Conservation (phyloP, 1,140 invertebrate genomes). For the Solen grandis region DNA sequence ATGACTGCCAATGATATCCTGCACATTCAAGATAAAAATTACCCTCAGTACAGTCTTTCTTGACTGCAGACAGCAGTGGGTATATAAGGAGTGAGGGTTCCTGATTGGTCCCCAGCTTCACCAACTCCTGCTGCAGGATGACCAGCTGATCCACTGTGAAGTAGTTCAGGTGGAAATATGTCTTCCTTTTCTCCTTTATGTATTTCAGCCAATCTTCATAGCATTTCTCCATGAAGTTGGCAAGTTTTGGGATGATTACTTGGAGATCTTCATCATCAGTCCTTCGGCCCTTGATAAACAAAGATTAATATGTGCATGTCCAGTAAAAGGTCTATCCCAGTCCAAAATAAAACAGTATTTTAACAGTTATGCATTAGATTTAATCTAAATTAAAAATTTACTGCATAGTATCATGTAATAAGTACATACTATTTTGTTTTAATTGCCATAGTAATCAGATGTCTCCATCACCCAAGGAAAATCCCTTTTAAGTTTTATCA, state of each 20-base stretch:
- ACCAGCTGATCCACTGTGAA: constrained; percentile 77
- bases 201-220: constrained; percentile 72
- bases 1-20: neutral
- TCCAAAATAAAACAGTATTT: too few relatives aligned
- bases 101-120: constrained; percentile 57
- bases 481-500: too few relatives aligned
- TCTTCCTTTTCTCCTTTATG: constrained; percentile 65
- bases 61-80: constrained; percentile 65
- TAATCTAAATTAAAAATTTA: too few relatives aligned
- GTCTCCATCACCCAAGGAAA: too few relatives aligned
- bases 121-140: constrained; percentile 71
- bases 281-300: constrained; percentile 23
- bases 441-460: too few relatives aligned
- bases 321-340: too few relatives aligned
- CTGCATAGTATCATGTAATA: too few relatives aligned
- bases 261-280: constrained; percentile 27
- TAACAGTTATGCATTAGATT: too few relatives aligned
- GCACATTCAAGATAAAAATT: neutral
- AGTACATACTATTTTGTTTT: too few relatives aligned
- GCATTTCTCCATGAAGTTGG: constrained; percentile 74
- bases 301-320: too few relatives aligned
- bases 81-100: constrained; percentile 60
- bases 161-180: constrained; percentile 71
- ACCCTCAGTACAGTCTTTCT: constrained; percentile 62
- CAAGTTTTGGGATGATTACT: constrained; percentile 59